These are phyloP conservation scores for Cydia pomonella DNA, from an alignment of 1,140 invertebrate species.

Conservation along the genomic window DNA sequence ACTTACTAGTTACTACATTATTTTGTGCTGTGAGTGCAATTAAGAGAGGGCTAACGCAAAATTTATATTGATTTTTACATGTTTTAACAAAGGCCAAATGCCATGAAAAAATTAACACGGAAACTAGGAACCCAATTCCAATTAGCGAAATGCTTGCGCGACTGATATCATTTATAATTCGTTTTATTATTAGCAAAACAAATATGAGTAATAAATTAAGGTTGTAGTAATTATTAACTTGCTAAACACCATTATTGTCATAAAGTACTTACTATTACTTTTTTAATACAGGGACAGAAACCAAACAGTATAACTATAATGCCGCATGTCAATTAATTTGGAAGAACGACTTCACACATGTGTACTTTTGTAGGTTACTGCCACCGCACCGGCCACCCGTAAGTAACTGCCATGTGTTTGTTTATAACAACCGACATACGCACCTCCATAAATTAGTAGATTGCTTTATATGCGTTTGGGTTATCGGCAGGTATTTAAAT, in stretches of 20 bases:
- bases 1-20: background rate
- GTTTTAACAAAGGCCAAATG: no score
- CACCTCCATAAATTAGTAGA: background rate
- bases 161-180: no score
- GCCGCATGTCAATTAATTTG: constrained; percentile 1
- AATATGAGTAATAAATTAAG: no score
- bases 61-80: no score
- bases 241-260: no score
- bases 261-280: no score
- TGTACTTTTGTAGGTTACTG: background rate
- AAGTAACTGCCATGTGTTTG: constrained; percentile 11
- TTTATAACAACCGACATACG: background rate
- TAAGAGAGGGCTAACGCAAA: background rate
- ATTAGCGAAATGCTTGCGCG: no score
- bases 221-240: no score
- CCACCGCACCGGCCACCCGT: background rate
- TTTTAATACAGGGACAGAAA: background rate
- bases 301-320: background rate
- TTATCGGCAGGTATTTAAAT: background rate
- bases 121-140: no score
- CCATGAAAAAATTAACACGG: no score
- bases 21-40: background rate
- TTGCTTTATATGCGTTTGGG: background rate
- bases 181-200: no score
- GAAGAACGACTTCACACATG: constrained; percentile 16